Conservation (phyloP, 1,140 invertebrate species). For the Thaumatotibia leucotreta region DNA sequence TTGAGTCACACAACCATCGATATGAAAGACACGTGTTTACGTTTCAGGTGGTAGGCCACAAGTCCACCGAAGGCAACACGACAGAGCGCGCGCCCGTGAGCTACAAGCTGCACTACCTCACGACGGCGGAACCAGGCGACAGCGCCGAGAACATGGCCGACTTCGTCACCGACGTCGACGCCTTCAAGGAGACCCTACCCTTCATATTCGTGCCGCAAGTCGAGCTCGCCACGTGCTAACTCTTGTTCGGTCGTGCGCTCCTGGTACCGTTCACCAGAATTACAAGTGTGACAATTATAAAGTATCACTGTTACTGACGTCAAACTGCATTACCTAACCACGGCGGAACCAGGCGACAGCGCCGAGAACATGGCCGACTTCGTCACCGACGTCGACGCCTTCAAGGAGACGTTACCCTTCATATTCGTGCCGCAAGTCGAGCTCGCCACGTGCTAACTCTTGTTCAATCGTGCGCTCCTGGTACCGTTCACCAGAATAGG, state of each 20-base stretch:
- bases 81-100: conserved; percentile 27
- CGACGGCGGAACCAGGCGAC: conserved; percentile 40
- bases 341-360: conserved; percentile 37
- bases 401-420: conserved; percentile 43
- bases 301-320: no score
- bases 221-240: conserved; percentile 44
- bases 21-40: no score
- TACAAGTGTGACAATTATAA: no score
- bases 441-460: conserved; percentile 40
- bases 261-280: background rate
- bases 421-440: conserved; percentile 46
- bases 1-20: no score
- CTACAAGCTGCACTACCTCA: conserved; percentile 39
- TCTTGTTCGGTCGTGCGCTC: background rate
- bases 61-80: conserved; percentile 28
- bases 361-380: conserved; percentile 42
- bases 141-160: conserved; percentile 35
- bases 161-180: conserved; percentile 45
- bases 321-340: conserved; percentile 44
- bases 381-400: conserved; percentile 42
- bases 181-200: conserved; percentile 44
- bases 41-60: conserved; percentile 54
- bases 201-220: conserved; percentile 45
- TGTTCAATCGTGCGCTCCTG: background rate
- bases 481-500: no score